Evolutionary conservation across 1,140 invertebrate species (phyloP).

Genomic region (Choristoneura fumiferana): DNA sequence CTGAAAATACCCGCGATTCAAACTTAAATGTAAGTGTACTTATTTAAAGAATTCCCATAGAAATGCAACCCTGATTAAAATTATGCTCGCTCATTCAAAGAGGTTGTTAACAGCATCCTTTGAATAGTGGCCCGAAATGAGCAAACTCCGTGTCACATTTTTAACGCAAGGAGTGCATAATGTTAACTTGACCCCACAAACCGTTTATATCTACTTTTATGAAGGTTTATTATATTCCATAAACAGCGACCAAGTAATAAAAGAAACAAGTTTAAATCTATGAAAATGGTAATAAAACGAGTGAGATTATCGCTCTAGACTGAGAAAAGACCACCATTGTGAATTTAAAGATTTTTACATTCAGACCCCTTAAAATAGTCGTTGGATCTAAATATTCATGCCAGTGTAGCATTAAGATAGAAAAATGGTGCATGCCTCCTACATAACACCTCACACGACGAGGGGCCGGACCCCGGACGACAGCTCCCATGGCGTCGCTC

Average conservation of each 20-base stretch:
- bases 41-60: slow-evolving; percentile 67
- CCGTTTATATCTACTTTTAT: slow-evolving; percentile 52
- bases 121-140: slow-evolving; percentile 72
- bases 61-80: slow-evolving; percentile 73
- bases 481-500: neutral
- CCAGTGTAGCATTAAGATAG: neutral
- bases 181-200: slow-evolving; percentile 64
- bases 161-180: slow-evolving; percentile 62
- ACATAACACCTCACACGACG: slow-evolving; percentile 41
- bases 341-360: no score
- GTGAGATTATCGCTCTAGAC: slow-evolving; percentile 17
- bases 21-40: slow-evolving; percentile 29
- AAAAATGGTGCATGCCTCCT: slow-evolving; percentile 37
- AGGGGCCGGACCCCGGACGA: slow-evolving; percentile 3
- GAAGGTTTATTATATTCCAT: slow-evolving; percentile 51
- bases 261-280: slow-evolving; percentile 45
- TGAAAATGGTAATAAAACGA: slow-evolving; percentile 44
- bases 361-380: no score
- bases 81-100: slow-evolving; percentile 74
- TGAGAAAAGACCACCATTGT: neutral
- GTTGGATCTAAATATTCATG: no score
- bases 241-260: slow-evolving; percentile 43
- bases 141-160: slow-evolving; percentile 70
- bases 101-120: slow-evolving; percentile 76
- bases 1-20: slow-evolving; percentile 7